Evolutionary conservation across 1,140 invertebrate species (phyloP).

Genomic region (Bombus polaris): DNA sequence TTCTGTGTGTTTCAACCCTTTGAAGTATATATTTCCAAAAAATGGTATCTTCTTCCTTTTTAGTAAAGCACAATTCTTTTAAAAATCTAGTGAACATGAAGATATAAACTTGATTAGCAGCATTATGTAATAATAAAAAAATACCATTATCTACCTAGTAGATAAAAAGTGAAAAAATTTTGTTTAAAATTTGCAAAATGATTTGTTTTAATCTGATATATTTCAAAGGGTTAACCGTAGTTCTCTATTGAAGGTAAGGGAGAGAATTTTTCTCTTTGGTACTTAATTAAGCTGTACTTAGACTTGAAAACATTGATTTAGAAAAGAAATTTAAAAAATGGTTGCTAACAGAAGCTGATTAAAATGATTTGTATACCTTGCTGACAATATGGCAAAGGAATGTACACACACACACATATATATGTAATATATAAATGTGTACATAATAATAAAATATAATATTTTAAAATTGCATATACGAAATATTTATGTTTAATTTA

Average conservation of each 20-base stretch:
- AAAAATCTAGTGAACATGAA: not conserved
- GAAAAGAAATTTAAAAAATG: not conserved
- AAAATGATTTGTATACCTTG: not conserved
- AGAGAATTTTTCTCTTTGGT: constrained; percentile 70
- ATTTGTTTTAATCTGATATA: not conserved
- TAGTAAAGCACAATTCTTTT: not conserved
- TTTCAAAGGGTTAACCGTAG: constrained; percentile 32
- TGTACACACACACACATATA: not conserved
- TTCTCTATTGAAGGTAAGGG: constrained; percentile 30
- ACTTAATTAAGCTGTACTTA: constrained; percentile 64
- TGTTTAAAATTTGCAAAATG: not conserved
- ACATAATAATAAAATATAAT: constrained; percentile 11
- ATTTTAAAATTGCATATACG: not conserved
- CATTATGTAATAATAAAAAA: constrained; percentile 3
- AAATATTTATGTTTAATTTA: constrained; percentile 15
- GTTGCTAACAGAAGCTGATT: not conserved
- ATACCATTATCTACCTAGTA: not conserved
- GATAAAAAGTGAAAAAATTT: not conserved
- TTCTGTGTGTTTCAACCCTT: constrained; percentile 22
- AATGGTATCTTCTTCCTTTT: not conserved
- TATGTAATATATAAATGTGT: not conserved
- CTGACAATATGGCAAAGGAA: not conserved
- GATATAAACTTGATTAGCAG: not conserved
- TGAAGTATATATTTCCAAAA: not conserved
- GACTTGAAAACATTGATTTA: constrained; percentile 15